These are phyloP conservation scores for Paraplagusia blochii DNA, from an alignment of 2,113 vertebrate genomes.

Conservation along the genomic window DNA sequence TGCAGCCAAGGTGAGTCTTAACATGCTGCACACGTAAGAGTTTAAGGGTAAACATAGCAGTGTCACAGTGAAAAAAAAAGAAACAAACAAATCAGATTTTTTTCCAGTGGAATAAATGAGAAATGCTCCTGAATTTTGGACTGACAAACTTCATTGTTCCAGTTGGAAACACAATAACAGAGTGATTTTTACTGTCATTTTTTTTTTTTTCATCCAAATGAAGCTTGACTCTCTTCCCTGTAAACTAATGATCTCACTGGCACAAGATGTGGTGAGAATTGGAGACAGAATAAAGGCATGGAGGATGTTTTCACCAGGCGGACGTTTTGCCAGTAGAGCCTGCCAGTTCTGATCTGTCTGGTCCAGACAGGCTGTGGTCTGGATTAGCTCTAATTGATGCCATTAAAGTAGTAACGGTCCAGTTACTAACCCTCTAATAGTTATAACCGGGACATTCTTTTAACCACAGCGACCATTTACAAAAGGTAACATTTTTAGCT, in stretches of 20 bases:
- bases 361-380: constrained; percentile 28
- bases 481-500: background rate
- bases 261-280: constrained; percentile 33
- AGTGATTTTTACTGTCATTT: constrained; percentile 10
- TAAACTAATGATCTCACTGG: constrained; percentile 41
- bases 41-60: constrained; percentile 9
- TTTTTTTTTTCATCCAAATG: constrained; percentile 12
- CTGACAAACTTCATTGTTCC: constrained; percentile 18
- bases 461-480: background rate
- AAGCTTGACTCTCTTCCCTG: constrained; percentile 27
- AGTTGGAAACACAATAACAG: constrained; percentile 40
- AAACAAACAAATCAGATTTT: background rate
- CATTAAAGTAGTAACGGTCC: constrained; percentile 18
- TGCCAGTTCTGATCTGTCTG: constrained; percentile 13
- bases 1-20: constrained; percentile 32
- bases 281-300: constrained; percentile 28
- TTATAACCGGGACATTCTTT: constrained; percentile 9
- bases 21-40: constrained; percentile 19
- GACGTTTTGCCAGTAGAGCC: constrained; percentile 10
- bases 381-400: constrained; percentile 28
- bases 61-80: constrained; percentile 19
- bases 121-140: constrained; percentile 3
- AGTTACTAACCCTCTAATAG: constrained; percentile 3
- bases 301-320: constrained; percentile 48
- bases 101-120: constrained; percentile 51